These are phyloP conservation scores for Polia nebulosa DNA, from an alignment of 2,888 invertebrate species.

Conservation along the genomic window DNA sequence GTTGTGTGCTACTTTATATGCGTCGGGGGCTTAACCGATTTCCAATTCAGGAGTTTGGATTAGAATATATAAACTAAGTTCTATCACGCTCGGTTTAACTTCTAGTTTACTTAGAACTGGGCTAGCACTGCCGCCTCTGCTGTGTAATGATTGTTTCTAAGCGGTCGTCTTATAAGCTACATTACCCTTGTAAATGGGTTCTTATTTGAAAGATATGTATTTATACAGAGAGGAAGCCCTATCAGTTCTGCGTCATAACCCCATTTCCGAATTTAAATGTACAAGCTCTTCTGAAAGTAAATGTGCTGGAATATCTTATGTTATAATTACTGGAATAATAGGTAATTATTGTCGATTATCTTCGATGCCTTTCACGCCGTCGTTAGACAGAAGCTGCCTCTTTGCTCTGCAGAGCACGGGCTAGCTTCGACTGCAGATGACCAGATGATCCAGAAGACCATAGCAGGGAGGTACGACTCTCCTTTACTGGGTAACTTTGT, in stretches of 20 bases:
- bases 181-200: neutral
- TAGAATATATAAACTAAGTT: conserved; percentile 45
- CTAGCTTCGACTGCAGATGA: too few species aligned
- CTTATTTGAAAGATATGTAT: neutral
- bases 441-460: too few species aligned
- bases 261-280: neutral
- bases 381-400: too few species aligned
- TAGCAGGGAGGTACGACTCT: too few species aligned
- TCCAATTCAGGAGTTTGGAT: conserved; percentile 52
- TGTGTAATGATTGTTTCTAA: conserved; percentile 19
- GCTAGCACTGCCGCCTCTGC: conserved; percentile 2
- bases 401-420: too few species aligned
- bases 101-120: conserved; percentile 44
- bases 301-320: neutral
- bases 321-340: neutral
- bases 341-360: too few species aligned
- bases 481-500: too few species aligned
- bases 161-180: too few species aligned
- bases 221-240: neutral
- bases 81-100: conserved; percentile 36
- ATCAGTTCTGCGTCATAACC: neutral
- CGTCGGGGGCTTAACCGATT: conserved; percentile 51
- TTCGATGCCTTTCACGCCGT: too few species aligned
- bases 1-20: conserved; percentile 51
- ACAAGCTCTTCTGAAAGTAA: neutral